Percentiles rank a stretch among this genome's conserved stretches.
Conservation (phyloP, 2,888 invertebrate genomes). For the Rhogogaster chlorosoma region DNA sequence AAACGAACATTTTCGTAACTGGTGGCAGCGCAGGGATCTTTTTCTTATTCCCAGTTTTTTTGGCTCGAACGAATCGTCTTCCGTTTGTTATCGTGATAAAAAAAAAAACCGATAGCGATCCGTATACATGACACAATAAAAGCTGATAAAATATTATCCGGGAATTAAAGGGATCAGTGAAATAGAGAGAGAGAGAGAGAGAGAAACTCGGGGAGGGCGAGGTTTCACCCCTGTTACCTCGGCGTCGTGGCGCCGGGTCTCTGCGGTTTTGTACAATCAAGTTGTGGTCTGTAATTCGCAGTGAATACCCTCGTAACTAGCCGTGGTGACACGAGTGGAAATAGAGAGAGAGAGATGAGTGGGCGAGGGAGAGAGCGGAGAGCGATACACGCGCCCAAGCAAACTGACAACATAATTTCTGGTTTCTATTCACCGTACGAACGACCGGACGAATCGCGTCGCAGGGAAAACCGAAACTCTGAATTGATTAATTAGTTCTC, state of each 20-base stretch:
- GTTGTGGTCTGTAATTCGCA: slow-evolving; percentile 71
- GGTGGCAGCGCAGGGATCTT: no score
- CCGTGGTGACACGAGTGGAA: slow-evolving; percentile 52
- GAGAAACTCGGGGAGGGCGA: slow-evolving; percentile 58
- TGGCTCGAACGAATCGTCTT: no score
- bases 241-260: slow-evolving; percentile 58
- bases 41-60: no score
- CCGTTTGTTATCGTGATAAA: background rate
- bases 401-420: slow-evolving; percentile 51
- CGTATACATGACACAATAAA: background rate
- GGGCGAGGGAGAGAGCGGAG: slow-evolving; percentile 52
- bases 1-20: no score
- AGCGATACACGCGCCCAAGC: slow-evolving; percentile 46
- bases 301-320: slow-evolving; percentile 74
- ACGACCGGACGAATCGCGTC: slow-evolving; percentile 51
- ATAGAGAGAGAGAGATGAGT: slow-evolving; percentile 40
- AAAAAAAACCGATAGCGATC: background rate
- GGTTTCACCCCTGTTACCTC: slow-evolving; percentile 33
- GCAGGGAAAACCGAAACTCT: slow-evolving; percentile 51
- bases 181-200: slow-evolving; percentile 65
- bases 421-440: slow-evolving; percentile 49
- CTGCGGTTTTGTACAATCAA: slow-evolving; percentile 67
- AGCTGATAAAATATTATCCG: background rate
- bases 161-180: slow-evolving; percentile 57
- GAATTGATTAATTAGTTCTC: slow-evolving; percentile 51